These are phyloP conservation scores for Phaethon lepturus DNA, from an alignment of 2,113 vertebrate genomes.

Conservation along the genomic window DNA sequence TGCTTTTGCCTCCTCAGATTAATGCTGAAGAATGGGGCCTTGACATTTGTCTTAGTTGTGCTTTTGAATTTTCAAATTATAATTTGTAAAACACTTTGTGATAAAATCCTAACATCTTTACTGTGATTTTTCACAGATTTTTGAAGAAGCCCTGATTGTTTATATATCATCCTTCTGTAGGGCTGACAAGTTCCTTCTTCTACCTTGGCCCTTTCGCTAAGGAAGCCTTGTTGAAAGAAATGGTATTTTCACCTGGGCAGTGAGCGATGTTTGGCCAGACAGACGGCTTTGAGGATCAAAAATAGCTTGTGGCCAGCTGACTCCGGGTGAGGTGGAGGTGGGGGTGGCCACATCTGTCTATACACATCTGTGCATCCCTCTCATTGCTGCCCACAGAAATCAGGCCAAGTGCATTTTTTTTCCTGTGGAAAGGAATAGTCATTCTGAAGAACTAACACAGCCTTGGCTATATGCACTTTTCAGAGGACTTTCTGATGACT, in stretches of 20 bases:
- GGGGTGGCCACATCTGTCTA: not conserved
- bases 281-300: not conserved
- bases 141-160: not conserved
- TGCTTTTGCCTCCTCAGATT: not conserved
- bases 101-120: not conserved
- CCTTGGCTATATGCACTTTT: not conserved
- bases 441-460: not conserved
- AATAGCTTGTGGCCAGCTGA: not conserved
- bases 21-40: not conserved
- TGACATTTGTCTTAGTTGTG: not conserved
- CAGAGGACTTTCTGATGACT: not conserved
- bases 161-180: not conserved
- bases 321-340: not conserved
- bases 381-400: not conserved
- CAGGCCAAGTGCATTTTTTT: not conserved
- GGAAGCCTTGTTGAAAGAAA: not conserved
- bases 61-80: conserved; percentile 38
- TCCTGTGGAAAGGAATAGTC: not conserved
- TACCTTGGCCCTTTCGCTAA: not conserved
- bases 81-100: not conserved
- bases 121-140: not conserved
- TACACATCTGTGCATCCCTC: not conserved
- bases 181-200: not conserved
- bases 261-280: not conserved
- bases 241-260: not conserved